phyloP scores from a whole-genome alignment of 1,140 invertebrate genomes.

The Cydia fagiglandana region DNA sequence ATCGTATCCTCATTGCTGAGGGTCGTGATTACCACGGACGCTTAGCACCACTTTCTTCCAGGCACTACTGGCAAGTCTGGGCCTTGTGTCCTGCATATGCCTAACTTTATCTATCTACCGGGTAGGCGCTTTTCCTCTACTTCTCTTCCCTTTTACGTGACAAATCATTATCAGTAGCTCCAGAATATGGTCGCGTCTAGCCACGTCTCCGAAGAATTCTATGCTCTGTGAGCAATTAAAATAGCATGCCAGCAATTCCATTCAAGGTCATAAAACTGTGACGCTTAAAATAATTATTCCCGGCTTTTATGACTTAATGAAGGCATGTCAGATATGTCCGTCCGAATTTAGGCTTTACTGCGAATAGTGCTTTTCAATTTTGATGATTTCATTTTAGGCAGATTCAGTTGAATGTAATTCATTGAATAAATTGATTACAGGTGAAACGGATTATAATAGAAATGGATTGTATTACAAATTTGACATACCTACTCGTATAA shows the following conservation, averaged over 20 bases:
- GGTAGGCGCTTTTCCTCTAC: too few species aligned
- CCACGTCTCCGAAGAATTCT: too few species aligned
- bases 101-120: too few species aligned
- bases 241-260: neutral
- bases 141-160: too few species aligned
- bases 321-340: neutral
- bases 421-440: neutral
- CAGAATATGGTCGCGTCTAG: too few species aligned
- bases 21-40: too few species aligned
- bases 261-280: neutral
- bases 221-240: too few species aligned
- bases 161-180: too few species aligned
- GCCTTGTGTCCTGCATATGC: too few species aligned
- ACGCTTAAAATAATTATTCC: neutral
- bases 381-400: neutral
- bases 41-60: too few species aligned
- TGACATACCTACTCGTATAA: neutral
- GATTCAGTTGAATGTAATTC: neutral
- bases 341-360: neutral
- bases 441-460: neutral
- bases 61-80: too few species aligned
- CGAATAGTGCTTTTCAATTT: neutral
- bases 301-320: neutral
- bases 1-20: too few species aligned
- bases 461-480: neutral